Evolutionary conservation across 2,113 vertebrate genomes (phyloP), one percentile per base, ranked within the genome.

Genomic region (Tyrannus savana): DNA sequence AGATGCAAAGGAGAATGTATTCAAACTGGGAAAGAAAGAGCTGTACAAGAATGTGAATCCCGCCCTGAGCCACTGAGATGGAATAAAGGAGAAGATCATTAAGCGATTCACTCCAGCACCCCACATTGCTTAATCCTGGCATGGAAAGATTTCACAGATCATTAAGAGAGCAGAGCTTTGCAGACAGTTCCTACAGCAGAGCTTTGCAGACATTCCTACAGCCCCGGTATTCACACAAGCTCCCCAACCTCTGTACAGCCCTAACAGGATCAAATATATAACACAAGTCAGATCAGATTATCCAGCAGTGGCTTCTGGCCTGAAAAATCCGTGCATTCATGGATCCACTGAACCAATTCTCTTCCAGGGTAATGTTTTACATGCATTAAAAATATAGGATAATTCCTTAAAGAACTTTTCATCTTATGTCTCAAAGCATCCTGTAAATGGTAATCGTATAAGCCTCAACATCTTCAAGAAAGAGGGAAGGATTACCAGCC

Each of bases 41-140:
- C 84, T 69, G 72, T 42, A 46, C 50, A 63, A 46, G 91, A 91
- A 93, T 85, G 78, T 25, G 89, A 96, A 74, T 87, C 63, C 47
- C 4, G 14, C 55, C 81, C 82, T 3, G 56, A 88, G 59, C 33
- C 90, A 73, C 82, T 42, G 63, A 49, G 35, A 89, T 4, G 62
- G 64, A 92, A 95, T 67, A 91, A 91, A 93, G 60, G 31, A 91
- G 82, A 33, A 89, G 86, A 91, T 77, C 86, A 77, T 93, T 96
- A 95, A 96, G 81, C 6, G 42, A 86, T 63, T 91, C 58, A 28
- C 79, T 83, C 66, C 73, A 83, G 69, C 84, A 69, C 68, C 90
- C 86, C 71, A 4, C 64, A 59, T 86, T 83, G 90, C 93, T 88
- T 66, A 95, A 91, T 68, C 84, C 71, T 35, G 74, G 42, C 88